These are phyloP conservation scores for Aradophagus sp. DNA, from an alignment of 1,140 invertebrate species.

Conservation along the genomic window DNA sequence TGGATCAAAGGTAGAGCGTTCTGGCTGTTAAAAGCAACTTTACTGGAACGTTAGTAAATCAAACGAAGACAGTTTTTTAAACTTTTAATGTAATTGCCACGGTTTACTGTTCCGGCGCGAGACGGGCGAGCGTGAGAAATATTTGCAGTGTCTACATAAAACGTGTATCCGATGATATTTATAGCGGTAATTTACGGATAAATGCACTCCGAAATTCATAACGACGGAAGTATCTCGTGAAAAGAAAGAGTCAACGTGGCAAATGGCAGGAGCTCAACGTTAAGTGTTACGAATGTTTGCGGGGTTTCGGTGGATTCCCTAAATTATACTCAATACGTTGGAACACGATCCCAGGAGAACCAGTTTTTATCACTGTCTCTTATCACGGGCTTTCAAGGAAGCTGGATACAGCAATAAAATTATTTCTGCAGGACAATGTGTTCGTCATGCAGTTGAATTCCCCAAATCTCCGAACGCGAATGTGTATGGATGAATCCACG, in stretches of 20 bases:
- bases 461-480: not conserved
- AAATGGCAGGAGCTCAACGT: conserved; percentile 41
- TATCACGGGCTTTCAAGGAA: conserved; percentile 27
- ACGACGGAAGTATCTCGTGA: conserved; percentile 17
- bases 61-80: no score
- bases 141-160: not conserved
- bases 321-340: conserved; percentile 69
- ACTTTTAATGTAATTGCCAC: conserved; percentile 7
- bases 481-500: no score
- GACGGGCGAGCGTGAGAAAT: no score
- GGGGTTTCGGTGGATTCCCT: conserved; percentile 57
- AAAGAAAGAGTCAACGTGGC: conserved; percentile 35
- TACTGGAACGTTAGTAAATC: no score
- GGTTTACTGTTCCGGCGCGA: not conserved
- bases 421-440: conserved; percentile 25
- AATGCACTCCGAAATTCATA: conserved; percentile 34
- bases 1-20: no score
- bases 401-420: conserved; percentile 41
- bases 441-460: conserved; percentile 3
- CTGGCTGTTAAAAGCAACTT: not conserved
- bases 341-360: conserved; percentile 53
- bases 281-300: conserved; percentile 71
- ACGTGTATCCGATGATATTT: conserved; percentile 22
- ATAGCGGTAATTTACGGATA: conserved; percentile 20
- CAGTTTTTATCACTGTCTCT: conserved; percentile 60